These are phyloP conservation scores for Polyommatus iphigenia DNA, from an alignment of 2,888 invertebrate species.

Conservation along the genomic window DNA sequence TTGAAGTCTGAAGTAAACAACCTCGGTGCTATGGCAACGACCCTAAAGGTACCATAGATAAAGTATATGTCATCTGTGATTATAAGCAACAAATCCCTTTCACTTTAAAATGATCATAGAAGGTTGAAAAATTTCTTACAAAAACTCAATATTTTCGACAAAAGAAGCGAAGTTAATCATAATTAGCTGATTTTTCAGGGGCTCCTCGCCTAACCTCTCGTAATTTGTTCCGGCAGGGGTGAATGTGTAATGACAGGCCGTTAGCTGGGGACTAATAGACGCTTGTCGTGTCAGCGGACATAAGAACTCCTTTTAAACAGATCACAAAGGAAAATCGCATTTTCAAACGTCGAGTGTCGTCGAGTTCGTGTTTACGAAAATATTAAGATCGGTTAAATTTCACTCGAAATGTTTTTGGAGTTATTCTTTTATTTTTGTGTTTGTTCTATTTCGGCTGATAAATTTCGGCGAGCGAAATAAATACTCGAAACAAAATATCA, in stretches of 20 bases:
- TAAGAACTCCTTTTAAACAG: conserved; percentile 52
- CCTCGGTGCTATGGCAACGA: too few species aligned
- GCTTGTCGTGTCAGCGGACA: conserved; percentile 59
- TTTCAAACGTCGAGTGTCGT: conserved; percentile 40
- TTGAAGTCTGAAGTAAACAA: too few species aligned
- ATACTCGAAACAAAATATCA: neutral
- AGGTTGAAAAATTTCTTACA: neutral
- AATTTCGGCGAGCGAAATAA: neutral
- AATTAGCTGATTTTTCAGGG: conserved; percentile 35
- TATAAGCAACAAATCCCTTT: neutral
- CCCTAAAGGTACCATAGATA: too few species aligned
- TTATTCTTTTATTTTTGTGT: neutral
- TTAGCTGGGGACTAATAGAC: conserved; percentile 56
- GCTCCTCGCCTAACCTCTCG: conserved; percentile 48
- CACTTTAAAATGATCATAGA: neutral
- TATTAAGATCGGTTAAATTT: neutral
- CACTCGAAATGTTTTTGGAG: neutral
- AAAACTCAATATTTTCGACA: neutral
- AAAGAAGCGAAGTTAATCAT: conserved; percentile 13
- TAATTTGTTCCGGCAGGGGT: conserved; percentile 53
- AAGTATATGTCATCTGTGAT: too few species aligned
- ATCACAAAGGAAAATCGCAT: conserved; percentile 53
- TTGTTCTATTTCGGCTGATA: neutral
- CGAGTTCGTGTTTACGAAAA: conserved; percentile 23
- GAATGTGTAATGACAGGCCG: conserved; percentile 56